Evolutionary conservation across 2,888 invertebrate genomes (phyloP).

Genomic region (Drosophila cyrtoloma): DNA sequence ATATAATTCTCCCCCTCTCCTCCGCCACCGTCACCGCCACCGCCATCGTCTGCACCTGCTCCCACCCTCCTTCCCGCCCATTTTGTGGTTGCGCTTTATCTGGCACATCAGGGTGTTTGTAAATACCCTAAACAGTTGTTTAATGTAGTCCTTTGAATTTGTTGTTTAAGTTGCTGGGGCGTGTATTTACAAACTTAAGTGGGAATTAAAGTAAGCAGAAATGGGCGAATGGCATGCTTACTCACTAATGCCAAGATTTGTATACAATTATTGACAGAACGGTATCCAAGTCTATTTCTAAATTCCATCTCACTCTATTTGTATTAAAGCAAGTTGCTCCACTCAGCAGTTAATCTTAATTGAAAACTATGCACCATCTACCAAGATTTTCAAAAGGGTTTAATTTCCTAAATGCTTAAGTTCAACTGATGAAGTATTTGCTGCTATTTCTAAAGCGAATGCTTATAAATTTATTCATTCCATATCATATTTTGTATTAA

Average conservation of each 20-base stretch:
- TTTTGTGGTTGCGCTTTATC: slow-evolving; percentile 56
- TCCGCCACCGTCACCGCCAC: not conserved
- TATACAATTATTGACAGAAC: not conserved
- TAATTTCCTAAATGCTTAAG: not conserved
- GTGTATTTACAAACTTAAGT: not conserved
- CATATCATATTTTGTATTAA: not conserved
- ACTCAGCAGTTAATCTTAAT: not conserved
- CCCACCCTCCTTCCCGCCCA: not conserved
- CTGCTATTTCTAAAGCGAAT: not conserved
- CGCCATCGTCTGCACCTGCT: not conserved
- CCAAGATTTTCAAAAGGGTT: not conserved
- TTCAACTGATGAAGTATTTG: not conserved
- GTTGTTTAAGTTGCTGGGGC: not conserved
- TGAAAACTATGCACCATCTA: not conserved
- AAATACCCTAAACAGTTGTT: slow-evolving; percentile 41
- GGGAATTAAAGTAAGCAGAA: not conserved
- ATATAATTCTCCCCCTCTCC: slow-evolving; percentile 7
- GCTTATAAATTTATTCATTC: not conserved
- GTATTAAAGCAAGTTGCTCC: not conserved
- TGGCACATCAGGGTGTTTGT: slow-evolving; percentile 41
- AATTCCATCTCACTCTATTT: not conserved
- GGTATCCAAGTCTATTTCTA: not conserved
- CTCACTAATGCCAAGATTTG: not conserved
- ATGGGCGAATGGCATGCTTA: not conserved
- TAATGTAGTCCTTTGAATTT: not conserved